phyloP scores from a whole-genome alignment of 2,797 vertebrate genomes.

The Loris lydekkerianus region DNA sequence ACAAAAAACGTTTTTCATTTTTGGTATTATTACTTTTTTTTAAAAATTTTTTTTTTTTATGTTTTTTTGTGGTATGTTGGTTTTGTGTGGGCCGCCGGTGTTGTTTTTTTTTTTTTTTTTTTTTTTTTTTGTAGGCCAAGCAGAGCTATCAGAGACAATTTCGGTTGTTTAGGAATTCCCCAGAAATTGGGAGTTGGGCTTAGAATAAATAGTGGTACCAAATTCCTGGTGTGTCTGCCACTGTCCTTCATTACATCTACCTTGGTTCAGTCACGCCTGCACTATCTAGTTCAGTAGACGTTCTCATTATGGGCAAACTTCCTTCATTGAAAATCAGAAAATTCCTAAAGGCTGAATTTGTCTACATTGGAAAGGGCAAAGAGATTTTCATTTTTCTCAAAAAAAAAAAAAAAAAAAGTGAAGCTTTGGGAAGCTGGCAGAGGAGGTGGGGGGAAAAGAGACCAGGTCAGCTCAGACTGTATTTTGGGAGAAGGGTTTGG shows the following conservation, averaged over 20 bases:
- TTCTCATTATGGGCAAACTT: neutral
- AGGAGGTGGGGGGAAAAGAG: neutral
- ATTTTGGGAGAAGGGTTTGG: neutral
- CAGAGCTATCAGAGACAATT: neutral
- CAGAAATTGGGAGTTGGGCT: neutral
- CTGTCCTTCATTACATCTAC: neutral
- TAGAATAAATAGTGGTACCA: neutral
- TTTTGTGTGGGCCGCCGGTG: too few relatives aligned
- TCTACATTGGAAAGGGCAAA: slow-evolving; percentile 1
- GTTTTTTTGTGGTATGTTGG: too few relatives aligned
- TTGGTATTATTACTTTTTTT: too few relatives aligned
- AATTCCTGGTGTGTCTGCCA: neutral
- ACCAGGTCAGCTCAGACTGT: neutral
- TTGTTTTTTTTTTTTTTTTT: neutral
- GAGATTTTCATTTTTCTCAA: neutral
- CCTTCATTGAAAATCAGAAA: neutral
- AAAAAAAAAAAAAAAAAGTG: neutral
- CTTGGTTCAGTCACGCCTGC: neutral
- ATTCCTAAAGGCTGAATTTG: neutral
- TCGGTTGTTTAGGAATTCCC: neutral
- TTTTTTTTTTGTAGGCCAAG: neutral
- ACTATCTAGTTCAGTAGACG: neutral
- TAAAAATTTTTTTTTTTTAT: too few relatives aligned
- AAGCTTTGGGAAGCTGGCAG: neutral
- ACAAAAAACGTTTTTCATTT: too few relatives aligned